phyloP scores from a whole-genome alignment of 1,140 invertebrate species.

The Drosophila funebris region DNA sequence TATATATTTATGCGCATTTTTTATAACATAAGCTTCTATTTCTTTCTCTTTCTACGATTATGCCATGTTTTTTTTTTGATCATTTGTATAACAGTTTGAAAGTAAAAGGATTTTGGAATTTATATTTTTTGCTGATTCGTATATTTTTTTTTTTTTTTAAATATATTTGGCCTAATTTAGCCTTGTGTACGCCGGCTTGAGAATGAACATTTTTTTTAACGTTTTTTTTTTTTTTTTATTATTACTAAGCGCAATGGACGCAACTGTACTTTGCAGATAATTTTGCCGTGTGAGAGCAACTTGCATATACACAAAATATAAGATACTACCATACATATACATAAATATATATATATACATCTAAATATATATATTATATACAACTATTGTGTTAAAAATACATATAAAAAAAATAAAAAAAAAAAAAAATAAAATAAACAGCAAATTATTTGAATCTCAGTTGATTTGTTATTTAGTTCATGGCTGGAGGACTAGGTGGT shows the following conservation, averaged over 20 bases:
- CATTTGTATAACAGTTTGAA: neutral
- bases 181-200: neutral
- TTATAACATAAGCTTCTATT: neutral
- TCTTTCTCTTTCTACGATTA: neutral
- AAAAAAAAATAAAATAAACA: slow-evolving; percentile 9
- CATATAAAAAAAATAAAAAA: slow-evolving; percentile 40
- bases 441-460: neutral
- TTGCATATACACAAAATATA: slow-evolving; percentile 28
- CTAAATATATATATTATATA: slow-evolving; percentile 47
- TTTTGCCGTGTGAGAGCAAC: slow-evolving; percentile 21
- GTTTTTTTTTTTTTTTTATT: slow-evolving; percentile 21
- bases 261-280: slow-evolving; percentile 31
- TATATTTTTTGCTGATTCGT: neutral
- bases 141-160: slow-evolving; percentile 29
- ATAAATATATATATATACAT: slow-evolving; percentile 20
- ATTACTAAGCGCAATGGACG: slow-evolving; percentile 18
- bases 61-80: neutral
- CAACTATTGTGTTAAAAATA: slow-evolving; percentile 49
- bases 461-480: neutral
- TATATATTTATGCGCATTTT: slow-evolving; percentile 31
- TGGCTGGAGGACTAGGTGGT: slow-evolving; percentile 21
- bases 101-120: neutral
- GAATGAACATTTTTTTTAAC: too few species aligned
- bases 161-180: slow-evolving; percentile 12
- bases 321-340: slow-evolving; percentile 38